Conservation (phyloP, 2,888 invertebrate species). For the Scaptomyza flava region DNA sequence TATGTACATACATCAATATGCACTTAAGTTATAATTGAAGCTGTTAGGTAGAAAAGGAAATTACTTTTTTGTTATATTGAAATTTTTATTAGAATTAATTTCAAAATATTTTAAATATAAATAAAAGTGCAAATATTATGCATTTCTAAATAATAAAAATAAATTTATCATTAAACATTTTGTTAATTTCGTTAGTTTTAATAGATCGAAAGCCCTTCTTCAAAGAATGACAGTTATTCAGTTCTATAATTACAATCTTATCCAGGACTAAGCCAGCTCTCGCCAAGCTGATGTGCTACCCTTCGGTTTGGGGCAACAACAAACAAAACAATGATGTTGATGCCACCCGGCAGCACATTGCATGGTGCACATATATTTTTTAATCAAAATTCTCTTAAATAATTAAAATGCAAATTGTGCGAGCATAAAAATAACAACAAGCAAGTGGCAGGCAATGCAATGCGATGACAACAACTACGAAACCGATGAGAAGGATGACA, state of each 20-base stretch:
- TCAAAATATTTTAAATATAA: too few relatives aligned
- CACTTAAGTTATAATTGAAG: too few relatives aligned
- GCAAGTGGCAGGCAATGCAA: slow-evolving; percentile 47
- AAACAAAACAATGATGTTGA: slow-evolving; percentile 17
- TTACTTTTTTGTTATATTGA: too few relatives aligned
- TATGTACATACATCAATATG: too few relatives aligned
- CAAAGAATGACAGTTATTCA: neutral
- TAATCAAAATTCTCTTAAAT: slow-evolving; percentile 84
- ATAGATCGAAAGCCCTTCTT: neutral
- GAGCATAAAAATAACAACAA: slow-evolving; percentile 70
- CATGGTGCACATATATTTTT: slow-evolving; percentile 64
- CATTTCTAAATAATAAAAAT: neutral
- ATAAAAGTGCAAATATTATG: neutral
- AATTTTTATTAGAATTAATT: too few relatives aligned
- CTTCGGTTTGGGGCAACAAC: slow-evolving; percentile 3
- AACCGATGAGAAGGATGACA: slow-evolving; percentile 38
- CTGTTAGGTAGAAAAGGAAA: too few relatives aligned
- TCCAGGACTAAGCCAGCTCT: neutral
- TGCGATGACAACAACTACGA: slow-evolving; percentile 19
- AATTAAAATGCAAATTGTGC: slow-evolving; percentile 83
- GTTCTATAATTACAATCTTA: neutral
- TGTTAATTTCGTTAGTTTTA: neutral
- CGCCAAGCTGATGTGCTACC: slow-evolving; percentile 11
- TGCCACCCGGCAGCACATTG: slow-evolving; percentile 11
- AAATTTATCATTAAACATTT: too few relatives aligned